Base-by-base conservation (phyloP, 2,888 invertebrate genomes). In the Zele albiditarsus region DNA sequence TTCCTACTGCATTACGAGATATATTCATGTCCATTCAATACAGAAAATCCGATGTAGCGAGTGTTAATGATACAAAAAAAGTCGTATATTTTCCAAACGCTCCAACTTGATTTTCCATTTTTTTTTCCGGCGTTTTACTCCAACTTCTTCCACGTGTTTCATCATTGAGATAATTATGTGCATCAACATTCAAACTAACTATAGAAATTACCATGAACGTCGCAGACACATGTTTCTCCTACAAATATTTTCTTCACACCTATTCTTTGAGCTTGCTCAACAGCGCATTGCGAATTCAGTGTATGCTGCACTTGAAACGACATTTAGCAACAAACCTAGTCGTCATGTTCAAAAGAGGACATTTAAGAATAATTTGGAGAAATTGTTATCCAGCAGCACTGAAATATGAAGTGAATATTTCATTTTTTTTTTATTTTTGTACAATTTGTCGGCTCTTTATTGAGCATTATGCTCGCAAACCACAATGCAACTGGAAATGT, bases 31-130 rank as follows among this genome's bases (percentile, higher is more conserved):
- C 65, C 72, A 73, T 78, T 78, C 75, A 71, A 74, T 74, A 74
- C 74, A 75, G 67, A 77, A 78, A 77, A 46, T 42, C 74, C 71
- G 73, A 78, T 60, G 74, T 75, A 76, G 68, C 68, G 72, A 77
- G 75, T 76, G 68, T 79, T 77, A 74, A 77, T 80, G 81, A 77
- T 16, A n/a, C 16, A 79, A 73, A 80, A 79, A 79, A 77, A 79
- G 68, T 76, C 81, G 81, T 79, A 77, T 80, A 77, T 80, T 63
- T 49, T 63, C 33, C 65, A 53, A 65, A 33, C 49, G 23, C 57
- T 38, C 31, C 31, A 31, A 4, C 4, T 31, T 31, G 8, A 1
- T 2, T 27, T 27, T 25, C 27, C 12, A 25, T 66, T 38, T 23
- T 31, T 73, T 23, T 70, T 74, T 62, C 33, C 58, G 27, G 68